phyloP scores from a whole-genome alignment of 2,888 invertebrate genomes.

The Orthosia incerta region DNA sequence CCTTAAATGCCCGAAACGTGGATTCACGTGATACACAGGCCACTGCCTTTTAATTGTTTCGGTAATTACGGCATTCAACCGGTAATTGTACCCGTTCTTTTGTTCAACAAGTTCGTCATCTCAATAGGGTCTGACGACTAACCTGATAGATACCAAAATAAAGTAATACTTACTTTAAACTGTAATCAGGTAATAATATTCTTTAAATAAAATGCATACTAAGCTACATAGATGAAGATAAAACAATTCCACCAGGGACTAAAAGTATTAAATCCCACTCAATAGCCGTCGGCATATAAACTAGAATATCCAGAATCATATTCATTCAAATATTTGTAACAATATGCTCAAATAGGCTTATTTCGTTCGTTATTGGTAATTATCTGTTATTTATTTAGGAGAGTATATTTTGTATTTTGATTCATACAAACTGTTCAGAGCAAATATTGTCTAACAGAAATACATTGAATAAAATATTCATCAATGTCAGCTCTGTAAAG shows the following conservation, averaged over 20 bases:
- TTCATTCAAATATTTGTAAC: constrained; percentile 28
- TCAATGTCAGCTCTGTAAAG: neutral
- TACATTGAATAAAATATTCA: neutral
- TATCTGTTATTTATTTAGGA: constrained; percentile 17
- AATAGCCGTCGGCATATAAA: neutral
- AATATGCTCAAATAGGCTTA: neutral
- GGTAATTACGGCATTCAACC: no score
- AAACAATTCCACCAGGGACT: neutral
- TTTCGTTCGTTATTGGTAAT: neutral
- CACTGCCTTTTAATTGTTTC: no score
- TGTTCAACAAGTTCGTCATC: no score
- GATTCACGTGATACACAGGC: no score
- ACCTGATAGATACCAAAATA: no score
- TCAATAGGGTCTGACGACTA: no score
- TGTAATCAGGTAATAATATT: neutral
- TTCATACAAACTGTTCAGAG: neutral
- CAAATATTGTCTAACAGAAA: constrained; percentile 15
- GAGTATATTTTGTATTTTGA: neutral
- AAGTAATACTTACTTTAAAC: no score
- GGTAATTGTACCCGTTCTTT: no score
- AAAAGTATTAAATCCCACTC: neutral
- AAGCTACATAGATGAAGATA: no score
- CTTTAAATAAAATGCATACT: neutral
- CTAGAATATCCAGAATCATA: neutral
- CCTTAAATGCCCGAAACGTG: no score